Conservation (phyloP, 2,113 vertebrate species). For the Danionella cerebrum region DNA sequence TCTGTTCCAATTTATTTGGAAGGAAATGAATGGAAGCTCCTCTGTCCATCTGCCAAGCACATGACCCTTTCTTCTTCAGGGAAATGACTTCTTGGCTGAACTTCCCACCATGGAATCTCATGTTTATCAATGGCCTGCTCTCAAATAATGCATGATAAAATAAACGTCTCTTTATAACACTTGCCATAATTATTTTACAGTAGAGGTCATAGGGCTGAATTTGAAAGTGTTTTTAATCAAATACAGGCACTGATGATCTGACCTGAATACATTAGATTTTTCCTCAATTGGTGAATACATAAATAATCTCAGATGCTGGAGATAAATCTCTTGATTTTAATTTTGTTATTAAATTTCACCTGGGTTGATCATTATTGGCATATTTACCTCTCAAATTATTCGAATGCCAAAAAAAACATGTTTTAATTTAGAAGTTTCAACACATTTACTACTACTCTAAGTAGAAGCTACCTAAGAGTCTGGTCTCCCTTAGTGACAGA, state of each 20-base stretch:
- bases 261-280: neutral
- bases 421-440: no score
- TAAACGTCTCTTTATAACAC: neutral
- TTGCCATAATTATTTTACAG: neutral
- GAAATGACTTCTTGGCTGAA: neutral
- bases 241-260: neutral
- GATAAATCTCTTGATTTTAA: no score
- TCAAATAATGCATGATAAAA: neutral
- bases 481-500: no score
- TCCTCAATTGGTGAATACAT: neutral
- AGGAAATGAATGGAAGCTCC: neutral
- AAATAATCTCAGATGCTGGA: no score
- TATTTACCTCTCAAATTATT: no score
- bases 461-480: no score
- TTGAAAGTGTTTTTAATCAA: neutral
- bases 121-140: conserved; percentile 12
- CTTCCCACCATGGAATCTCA: neutral
- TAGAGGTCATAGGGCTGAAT: neutral
- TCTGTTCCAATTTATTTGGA: neutral
- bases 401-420: no score
- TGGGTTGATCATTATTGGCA: no score
- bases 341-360: no score
- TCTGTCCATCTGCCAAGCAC: neutral
- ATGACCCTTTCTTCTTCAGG: neutral
- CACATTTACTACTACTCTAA: no score